Evolutionary conservation across 2,113 vertebrate genomes (phyloP).

Genomic region (Arenaria interpres): DNA sequence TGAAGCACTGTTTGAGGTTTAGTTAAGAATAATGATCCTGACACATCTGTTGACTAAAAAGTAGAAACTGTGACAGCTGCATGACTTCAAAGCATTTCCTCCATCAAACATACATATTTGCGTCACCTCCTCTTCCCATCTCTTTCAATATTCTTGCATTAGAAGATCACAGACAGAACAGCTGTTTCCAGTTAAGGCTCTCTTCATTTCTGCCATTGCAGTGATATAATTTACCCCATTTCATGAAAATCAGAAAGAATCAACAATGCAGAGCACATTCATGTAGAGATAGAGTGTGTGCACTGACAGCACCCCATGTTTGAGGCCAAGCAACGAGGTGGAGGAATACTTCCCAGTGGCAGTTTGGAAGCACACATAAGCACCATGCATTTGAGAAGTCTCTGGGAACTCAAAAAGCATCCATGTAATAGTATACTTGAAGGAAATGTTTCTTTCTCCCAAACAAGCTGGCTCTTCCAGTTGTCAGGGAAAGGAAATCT

Average conservation of each 20-base stretch:
- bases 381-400: background rate
- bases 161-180: conserved; percentile 36
- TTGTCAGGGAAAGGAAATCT: background rate
- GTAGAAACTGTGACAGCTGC: conserved; percentile 42
- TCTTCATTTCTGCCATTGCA: background rate
- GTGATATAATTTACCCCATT: background rate
- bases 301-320: background rate
- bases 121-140: background rate
- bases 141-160: conserved; percentile 20
- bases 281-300: fast-evolving
- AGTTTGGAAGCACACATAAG: background rate
- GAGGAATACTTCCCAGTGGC: background rate
- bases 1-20: conserved; percentile 14
- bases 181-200: conserved; percentile 5
- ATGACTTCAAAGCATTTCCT: conserved; percentile 64
- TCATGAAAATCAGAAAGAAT: background rate
- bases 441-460: background rate
- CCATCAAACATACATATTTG: conserved; percentile 15
- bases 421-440: background rate
- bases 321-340: background rate
- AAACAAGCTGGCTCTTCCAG: background rate
- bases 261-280: background rate
- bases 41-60: conserved; percentile 35
- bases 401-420: background rate
- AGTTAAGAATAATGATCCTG: conserved; percentile 7